phyloP scores from a whole-genome alignment of 2,797 vertebrate genomes.

The Microctenopoma stevenorrisi region DNA sequence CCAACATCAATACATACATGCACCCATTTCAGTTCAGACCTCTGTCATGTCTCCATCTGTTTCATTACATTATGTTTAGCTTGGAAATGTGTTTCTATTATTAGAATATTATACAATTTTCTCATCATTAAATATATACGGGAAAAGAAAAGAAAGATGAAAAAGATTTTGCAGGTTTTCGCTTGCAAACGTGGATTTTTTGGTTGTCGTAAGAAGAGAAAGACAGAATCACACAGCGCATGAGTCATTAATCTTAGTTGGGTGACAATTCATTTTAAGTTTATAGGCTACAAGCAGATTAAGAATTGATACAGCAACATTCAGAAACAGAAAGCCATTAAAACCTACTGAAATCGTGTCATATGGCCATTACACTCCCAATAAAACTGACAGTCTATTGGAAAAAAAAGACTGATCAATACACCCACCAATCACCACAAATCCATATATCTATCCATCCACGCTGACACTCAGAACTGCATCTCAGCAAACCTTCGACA shows the following conservation, averaged over 20 bases:
- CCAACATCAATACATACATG: conserved; percentile 55
- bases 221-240: neutral
- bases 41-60: conserved; percentile 68
- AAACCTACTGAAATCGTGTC: conserved; percentile 51
- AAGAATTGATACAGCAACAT: conserved; percentile 11
- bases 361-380: conserved; percentile 48
- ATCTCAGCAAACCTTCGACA: conserved; percentile 52
- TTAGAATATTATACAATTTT: neutral
- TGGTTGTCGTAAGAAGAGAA: neutral
- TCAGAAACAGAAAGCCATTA: conserved; percentile 32
- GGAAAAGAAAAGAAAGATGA: too few species aligned
- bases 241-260: neutral
- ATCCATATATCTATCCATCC: conserved; percentile 68
- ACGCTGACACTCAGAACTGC: conserved; percentile 53
- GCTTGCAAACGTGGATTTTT: neutral
- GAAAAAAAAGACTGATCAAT: conserved; percentile 63
- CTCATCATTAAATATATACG: too few species aligned
- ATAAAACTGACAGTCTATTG: conserved; percentile 59
- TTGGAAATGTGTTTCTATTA: conserved; percentile 2
- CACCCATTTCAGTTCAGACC: conserved; percentile 43
- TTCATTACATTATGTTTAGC: conserved; percentile 5
- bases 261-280: conserved; percentile 21
- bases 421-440: conserved; percentile 61
- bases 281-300: conserved; percentile 6
- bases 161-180: too few species aligned